phyloP scores from a whole-genome alignment of 2,113 vertebrate genomes.

The Ondatra zibethicus region DNA sequence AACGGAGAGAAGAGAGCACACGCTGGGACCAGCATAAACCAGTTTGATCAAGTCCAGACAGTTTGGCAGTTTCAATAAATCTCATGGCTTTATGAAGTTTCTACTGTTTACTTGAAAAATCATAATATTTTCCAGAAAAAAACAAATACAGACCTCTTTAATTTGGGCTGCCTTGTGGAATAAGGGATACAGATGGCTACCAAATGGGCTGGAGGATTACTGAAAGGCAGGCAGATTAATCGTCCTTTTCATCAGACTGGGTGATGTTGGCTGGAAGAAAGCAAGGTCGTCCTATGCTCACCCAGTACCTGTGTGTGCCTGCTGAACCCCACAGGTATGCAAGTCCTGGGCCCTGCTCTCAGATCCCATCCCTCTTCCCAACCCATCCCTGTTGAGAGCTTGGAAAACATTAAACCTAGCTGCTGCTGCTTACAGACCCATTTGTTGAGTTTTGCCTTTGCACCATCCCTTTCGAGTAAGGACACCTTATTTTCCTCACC shows the following conservation, averaged over 20 bases:
- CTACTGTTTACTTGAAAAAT: constrained; percentile 74
- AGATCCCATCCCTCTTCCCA: not conserved
- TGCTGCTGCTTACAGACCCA: not conserved
- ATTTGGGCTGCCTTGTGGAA: constrained; percentile 51
- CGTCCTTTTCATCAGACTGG: constrained; percentile 48
- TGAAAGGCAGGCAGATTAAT: constrained; percentile 30
- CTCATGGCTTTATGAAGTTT: constrained; percentile 66
- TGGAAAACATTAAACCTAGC: not conserved
- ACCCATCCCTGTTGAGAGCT: not conserved
- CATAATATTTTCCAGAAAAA: constrained; percentile 73
- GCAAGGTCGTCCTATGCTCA: not conserved
- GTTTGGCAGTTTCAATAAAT: constrained; percentile 68
- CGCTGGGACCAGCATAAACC: constrained; percentile 30
- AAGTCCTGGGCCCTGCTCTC: not conserved
- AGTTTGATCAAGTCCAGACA: constrained; percentile 72
- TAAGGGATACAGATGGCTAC: constrained; percentile 59
- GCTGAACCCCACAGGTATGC: not conserved
- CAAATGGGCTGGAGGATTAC: constrained; percentile 63
- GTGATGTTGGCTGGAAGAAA: not conserved
- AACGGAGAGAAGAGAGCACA: not conserved
- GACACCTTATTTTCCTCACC: not conserved
- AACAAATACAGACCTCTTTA: constrained; percentile 60
- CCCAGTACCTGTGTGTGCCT: constrained; percentile 8
- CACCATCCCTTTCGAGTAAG: not conserved
- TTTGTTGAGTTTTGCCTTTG: not conserved